Conservation (phyloP, 2,888 invertebrate species). For the Dryadula phaetusa region DNA sequence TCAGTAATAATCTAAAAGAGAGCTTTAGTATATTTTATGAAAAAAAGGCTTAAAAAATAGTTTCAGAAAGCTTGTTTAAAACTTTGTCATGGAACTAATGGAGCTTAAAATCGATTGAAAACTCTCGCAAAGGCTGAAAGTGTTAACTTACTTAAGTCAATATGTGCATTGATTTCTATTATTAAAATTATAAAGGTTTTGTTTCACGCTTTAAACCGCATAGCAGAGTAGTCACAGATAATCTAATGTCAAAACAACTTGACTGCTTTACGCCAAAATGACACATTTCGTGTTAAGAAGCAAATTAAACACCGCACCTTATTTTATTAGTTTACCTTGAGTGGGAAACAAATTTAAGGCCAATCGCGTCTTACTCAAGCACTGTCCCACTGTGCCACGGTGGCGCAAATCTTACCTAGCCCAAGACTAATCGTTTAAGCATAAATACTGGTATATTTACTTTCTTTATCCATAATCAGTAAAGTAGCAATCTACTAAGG, state of each 20-base stretch:
- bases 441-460: not conserved
- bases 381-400: no score
- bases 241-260: no score
- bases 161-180: not conserved
- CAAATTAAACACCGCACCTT: no score
- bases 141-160: not conserved
- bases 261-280: no score
- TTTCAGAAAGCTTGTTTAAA: constrained; percentile 6
- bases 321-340: no score
- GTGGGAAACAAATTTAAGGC: no score
- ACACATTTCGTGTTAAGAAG: no score
- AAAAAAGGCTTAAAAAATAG: not conserved
- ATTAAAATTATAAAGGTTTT: not conserved
- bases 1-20: not conserved
- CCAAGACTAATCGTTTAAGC: not conserved
- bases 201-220: no score
- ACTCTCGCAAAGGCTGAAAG: not conserved
- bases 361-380: no score
- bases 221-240: no score
- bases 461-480: not conserved
- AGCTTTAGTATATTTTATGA: constrained; percentile 1
- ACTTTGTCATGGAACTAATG: constrained; percentile 7
- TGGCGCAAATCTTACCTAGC: not conserved
- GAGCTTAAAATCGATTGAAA: constrained; percentile 14
- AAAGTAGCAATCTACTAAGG: constrained; percentile 19